Conservation (phyloP, 1,140 invertebrate genomes). For the Hirudo medicinalis region DNA sequence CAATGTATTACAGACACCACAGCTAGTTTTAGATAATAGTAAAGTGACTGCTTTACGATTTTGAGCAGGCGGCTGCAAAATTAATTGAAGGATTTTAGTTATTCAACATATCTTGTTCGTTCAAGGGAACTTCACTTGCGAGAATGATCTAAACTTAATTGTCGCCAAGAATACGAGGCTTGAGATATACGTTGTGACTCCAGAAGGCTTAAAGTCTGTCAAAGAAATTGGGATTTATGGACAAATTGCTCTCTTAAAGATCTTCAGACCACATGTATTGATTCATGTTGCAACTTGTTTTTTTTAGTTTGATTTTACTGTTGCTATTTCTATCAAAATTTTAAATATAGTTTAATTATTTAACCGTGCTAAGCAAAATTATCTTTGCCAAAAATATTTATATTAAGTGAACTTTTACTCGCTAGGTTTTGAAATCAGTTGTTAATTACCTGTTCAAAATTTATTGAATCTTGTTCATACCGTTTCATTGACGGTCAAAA, state of each 20-base stretch:
- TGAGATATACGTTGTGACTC: slow-evolving; percentile 90
- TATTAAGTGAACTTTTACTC: no score
- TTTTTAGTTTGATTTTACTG: no score
- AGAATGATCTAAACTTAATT: slow-evolving; percentile 83
- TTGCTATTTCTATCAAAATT: no score
- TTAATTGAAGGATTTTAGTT: not conserved
- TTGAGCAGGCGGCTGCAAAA: not conserved
- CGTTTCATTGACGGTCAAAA: no score
- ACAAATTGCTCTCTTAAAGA: slow-evolving; percentile 80
- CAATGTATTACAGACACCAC: not conserved
- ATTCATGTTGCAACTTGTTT: no score
- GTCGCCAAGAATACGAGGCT: slow-evolving; percentile 86
- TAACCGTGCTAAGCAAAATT: no score
- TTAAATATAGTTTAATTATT: no score
- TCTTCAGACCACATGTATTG: slow-evolving; percentile 72
- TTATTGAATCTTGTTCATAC: no score
- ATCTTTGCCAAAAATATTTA: no score
- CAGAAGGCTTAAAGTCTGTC: slow-evolving; percentile 80
- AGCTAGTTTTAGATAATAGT: not conserved
- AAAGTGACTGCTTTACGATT: not conserved
- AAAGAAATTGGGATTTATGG: slow-evolving; percentile 91
- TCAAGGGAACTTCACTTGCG: slow-evolving; percentile 85
- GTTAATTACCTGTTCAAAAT: no score
- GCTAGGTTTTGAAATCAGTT: no score
- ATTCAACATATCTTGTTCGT: not conserved